Evolutionary conservation across 2,797 vertebrate genomes (phyloP), one percentile per base, ranked within the genome.

Genomic region (Taenioides sp.): DNA sequence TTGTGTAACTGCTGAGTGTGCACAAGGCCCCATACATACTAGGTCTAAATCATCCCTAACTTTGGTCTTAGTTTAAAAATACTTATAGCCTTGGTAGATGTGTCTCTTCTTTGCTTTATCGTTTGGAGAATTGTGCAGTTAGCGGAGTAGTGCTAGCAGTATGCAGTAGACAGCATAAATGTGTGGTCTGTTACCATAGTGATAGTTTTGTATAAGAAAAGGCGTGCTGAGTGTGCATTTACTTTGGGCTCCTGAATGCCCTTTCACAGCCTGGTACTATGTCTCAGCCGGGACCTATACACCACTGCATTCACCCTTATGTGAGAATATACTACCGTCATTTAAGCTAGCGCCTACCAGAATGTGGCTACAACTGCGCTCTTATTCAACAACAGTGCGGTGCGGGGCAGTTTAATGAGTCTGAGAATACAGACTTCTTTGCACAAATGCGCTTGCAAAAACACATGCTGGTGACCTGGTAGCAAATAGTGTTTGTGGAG

Each of bases 291-390:
- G 22, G 64, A 18, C 43, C 23, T 57, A 25, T 43, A 71, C 71
- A 57, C 37, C 57, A 54, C 50, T 49, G 16, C 63, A 61, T 49
- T 66, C 71, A 17, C 43, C 47, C 69, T 23, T 60, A 67, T 71
- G 34, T 54, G 65, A 77, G 66, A 62, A 67, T 69, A 69, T 43
- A 49, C 43, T 75, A 71, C 67, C 73, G 74, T n/a, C 71, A 73
- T 22, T 22, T 72, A 40, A 61, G 5, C 28, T 16, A 25, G 64
- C 20, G 40, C 4, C 54, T 4, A 12, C 54, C 10, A 11, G n/a
- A 23, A 25, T 23, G 54, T 55, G 69, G 34, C 34, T 77, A 72
- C 18, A 72, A 74, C 50, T 64, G n/a, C 23, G 62, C 60, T 43
- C 10, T n/a, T 47, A 40, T 23, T 43, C 37, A 64, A 0, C 4